Percentiles rank a stretch among this genome's conserved stretches.
Evolutionary conservation across 1,140 invertebrate genomes (phyloP).

Genomic region (Bombus difficillimus): DNA sequence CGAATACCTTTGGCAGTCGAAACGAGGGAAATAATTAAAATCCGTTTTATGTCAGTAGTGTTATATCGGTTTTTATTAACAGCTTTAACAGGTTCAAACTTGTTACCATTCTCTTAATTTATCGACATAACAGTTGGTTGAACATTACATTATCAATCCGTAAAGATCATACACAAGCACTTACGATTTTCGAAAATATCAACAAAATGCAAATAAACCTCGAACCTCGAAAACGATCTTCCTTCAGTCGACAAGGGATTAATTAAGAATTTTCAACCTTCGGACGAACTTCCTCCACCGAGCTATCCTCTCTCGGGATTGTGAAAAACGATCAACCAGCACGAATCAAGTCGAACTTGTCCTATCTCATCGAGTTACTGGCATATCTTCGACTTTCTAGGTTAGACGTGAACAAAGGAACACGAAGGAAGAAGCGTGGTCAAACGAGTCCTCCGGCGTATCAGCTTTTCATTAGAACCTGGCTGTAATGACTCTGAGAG

Average conservation of each 20-base stretch:
- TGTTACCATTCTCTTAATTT: no score
- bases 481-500: conserved; percentile 18
- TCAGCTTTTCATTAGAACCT: conserved; percentile 39
- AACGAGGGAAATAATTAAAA: background rate
- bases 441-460: conserved; percentile 15
- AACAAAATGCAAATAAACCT: background rate
- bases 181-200: background rate
- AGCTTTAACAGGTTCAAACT: no score
- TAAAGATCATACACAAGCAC: no score
- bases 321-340: background rate
- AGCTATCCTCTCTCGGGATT: background rate
- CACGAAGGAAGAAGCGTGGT: conserved; percentile 1
- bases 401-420: background rate
- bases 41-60: background rate
- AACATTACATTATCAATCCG: no score
- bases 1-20: background rate
- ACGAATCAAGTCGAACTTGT: background rate
- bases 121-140: no score
- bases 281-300: background rate
- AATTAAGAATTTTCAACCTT: background rate
- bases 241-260: background rate
- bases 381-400: background rate
- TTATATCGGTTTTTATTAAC: no score
- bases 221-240: no score
- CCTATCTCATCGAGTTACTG: background rate